These are phyloP conservation scores for Mythimna ferrago DNA, from an alignment of 2,888 invertebrate genomes.

Conservation along the genomic window DNA sequence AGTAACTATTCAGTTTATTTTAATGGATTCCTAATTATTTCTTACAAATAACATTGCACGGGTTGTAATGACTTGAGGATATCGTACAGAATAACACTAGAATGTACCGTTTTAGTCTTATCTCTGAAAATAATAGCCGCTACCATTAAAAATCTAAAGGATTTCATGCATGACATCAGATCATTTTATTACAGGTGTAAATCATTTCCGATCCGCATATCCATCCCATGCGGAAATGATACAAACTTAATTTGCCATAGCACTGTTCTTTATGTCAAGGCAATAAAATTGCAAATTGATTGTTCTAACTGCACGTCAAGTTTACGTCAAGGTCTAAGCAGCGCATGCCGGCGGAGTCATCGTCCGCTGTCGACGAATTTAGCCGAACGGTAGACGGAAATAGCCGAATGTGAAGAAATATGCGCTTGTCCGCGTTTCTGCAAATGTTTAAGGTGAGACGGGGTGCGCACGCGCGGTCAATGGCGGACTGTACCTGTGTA, in stretches of 20 bases:
- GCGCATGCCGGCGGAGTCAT: conserved; percentile 86
- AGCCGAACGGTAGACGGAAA: conserved; percentile 86
- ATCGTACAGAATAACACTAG: conserved; percentile 5
- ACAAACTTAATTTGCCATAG: conserved; percentile 30
- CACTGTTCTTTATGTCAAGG: conserved; percentile 58
- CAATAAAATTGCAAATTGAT: conserved; percentile 71
- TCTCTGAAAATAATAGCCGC: conserved; percentile 9
- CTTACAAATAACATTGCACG: not conserved
- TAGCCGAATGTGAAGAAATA: conserved; percentile 86
- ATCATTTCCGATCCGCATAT: conserved; percentile 59
- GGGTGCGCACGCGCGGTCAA: conserved; percentile 73
- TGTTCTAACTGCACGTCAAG: conserved; percentile 70
- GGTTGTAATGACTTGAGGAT: conserved; percentile 6
- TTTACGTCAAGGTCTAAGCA: conserved; percentile 83
- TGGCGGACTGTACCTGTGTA: conserved; percentile 68
- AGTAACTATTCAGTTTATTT: conserved; percentile 1
- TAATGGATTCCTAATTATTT: conserved; percentile 30
- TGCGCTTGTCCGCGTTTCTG: conserved; percentile 82
- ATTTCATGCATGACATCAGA: conserved; percentile 33
- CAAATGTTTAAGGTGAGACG: conserved; percentile 74
- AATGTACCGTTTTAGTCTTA: conserved; percentile 20
- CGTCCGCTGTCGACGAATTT: conserved; percentile 87
- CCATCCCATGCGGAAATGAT: conserved; percentile 52
- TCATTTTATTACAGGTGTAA: conserved; percentile 54
- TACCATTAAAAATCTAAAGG: conserved; percentile 15